Base-by-base conservation (phyloP, 2,888 invertebrate species). In the Eilema griseolum region DNA sequence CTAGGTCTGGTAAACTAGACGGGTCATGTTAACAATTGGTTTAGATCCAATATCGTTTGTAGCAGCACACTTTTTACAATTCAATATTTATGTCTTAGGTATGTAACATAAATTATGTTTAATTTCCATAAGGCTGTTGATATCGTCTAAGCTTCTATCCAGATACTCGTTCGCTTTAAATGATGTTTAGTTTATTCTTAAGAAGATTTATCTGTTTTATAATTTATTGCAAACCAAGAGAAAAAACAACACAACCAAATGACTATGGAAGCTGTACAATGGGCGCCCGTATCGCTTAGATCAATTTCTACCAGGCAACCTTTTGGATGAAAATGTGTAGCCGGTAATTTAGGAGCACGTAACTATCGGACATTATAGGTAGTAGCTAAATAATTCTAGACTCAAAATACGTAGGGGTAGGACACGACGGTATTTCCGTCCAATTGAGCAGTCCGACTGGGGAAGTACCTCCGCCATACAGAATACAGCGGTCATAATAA, bases 211-310 rank as follows among this genome's bases (percentile, higher is more conserved):
- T 52, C 52, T n/a, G n/a, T 52, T 52, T 52, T 52, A 52, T 52
- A 52, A n/a, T 52, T 52, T 52, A n/a, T 52, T 52, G 52, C n/a
- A 52, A 52, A n/a, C 52, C n/a, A 52, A 52, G 52, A 52, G 52
- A 52, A 52, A 46, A 52, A n/a, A n/a, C 52, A n/a, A 52, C n/a
- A 52, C 20, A n/a, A 52, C n/a, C 52, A n/a, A 52, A 52, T 52
- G 52, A n/a, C 52, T 52, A n/a, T 52, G 52, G 52, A 52, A 3
- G 52, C 52, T n/a, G 52, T 20, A 52, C 52, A 52, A n/a, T 52
- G 52, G 52, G 5, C 7, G 20, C n/a, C 2, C n/a, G 20, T 52
- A 52, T 52, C 52, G n/a, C 52, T 52, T 52, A 52, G 52, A 52
- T 52, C 52, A 52, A 52, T n/a, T 52, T 46, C 20, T 52, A 52